These are phyloP conservation scores for Drosophila ezoana DNA, from an alignment of 2,888 invertebrate genomes.

Conservation along the genomic window DNA sequence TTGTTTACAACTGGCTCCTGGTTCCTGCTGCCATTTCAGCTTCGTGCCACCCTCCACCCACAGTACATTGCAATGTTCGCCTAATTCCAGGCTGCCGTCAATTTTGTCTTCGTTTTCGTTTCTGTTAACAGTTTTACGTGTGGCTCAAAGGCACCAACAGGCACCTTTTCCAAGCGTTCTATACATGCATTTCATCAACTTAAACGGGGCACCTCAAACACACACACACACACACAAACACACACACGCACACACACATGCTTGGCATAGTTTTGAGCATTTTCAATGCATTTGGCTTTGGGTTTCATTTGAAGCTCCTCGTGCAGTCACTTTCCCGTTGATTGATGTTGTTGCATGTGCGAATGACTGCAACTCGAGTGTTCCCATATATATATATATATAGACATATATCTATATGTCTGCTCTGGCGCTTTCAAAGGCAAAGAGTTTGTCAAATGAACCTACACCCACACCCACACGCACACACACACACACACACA, in stretches of 20 bases:
- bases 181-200: constrained; percentile 53
- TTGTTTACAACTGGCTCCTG: constrained; percentile 45
- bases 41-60: neutral
- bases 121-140: constrained; percentile 14
- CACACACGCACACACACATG: constrained; percentile 28
- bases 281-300: constrained; percentile 69
- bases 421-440: constrained; percentile 41
- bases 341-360: constrained; percentile 69
- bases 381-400: constrained; percentile 1
- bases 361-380: constrained; percentile 51
- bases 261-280: constrained; percentile 66
- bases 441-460: constrained; percentile 53
- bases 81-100: constrained; percentile 48
- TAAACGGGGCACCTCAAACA: constrained; percentile 51
- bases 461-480: constrained; percentile 19
- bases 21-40: constrained; percentile 34
- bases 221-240: constrained; percentile 29
- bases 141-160: constrained; percentile 31
- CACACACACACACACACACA: constrained; percentile 11
- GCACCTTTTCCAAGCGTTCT: constrained; percentile 15
- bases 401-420: neutral
- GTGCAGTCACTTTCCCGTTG: constrained; percentile 65
- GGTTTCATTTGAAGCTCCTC: constrained; percentile 30
- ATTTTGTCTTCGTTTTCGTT: constrained; percentile 40
- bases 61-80: constrained; percentile 30